Percentiles rank a stretch among this genome's conserved stretches.
Conservation (phyloP, 2,888 invertebrate species). For the Amblyteles armatorius region DNA sequence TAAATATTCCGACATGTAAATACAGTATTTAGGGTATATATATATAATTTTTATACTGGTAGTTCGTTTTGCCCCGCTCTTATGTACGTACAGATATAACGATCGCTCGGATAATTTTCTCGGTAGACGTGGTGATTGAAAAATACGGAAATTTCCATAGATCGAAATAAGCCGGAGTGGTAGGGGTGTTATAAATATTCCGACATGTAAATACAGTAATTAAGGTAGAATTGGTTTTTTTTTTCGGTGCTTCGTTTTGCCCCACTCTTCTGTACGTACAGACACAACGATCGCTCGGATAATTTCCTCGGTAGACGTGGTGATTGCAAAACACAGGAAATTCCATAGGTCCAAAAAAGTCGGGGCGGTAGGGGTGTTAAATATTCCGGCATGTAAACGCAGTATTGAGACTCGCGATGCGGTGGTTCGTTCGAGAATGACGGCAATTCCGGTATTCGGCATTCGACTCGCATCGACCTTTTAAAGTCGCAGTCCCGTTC, state of each 20-base stretch:
- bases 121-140: background rate
- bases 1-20: constrained; percentile 60
- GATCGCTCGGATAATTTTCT: constrained; percentile 21
- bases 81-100: background rate
- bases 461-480: constrained; percentile 68
- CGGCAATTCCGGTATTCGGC: constrained; percentile 65
- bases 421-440: constrained; percentile 55
- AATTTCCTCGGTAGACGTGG: background rate
- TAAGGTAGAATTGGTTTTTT: constrained; percentile 9
- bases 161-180: constrained; percentile 1
- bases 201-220: constrained; percentile 57
- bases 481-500: constrained; percentile 64
- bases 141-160: constrained; percentile 57
- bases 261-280: background rate
- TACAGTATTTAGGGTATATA: constrained; percentile 52
- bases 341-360: too few relatives aligned
- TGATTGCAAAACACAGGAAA: constrained; percentile 18
- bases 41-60: background rate
- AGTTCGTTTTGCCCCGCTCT: background rate
- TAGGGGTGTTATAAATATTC: constrained; percentile 58
- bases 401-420: constrained; percentile 54
- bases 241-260: background rate
- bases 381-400: constrained; percentile 58
- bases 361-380: background rate
- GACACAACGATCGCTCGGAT: constrained; percentile 16